Evolutionary conservation across 2,113 vertebrate species (phyloP).

Genomic region (Menura novaehollandiae): DNA sequence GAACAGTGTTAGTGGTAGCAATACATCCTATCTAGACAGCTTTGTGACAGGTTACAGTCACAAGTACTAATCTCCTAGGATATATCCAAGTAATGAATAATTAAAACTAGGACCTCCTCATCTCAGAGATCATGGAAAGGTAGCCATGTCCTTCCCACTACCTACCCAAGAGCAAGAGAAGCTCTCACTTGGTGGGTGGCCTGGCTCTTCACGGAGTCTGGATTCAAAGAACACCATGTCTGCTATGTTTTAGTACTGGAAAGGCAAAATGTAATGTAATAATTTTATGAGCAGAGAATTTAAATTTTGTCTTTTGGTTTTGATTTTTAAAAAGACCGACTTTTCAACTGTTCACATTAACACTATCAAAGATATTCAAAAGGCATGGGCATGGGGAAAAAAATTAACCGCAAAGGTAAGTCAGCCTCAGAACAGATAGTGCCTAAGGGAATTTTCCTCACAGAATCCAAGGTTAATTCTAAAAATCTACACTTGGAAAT

Average conservation of each 20-base stretch:
- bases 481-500: not conserved
- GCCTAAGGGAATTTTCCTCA: conserved; percentile 40
- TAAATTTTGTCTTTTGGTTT: not conserved
- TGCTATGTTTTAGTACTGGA: not conserved
- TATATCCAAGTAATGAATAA: conserved; percentile 67
- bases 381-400: not conserved
- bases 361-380: conserved; percentile 17
- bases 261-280: conserved; percentile 45
- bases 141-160: conserved; percentile 62
- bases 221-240: conserved; percentile 65
- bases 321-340: not conserved
- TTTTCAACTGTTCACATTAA: not conserved
- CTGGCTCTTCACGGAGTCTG: conserved; percentile 55
- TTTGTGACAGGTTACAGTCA: conserved; percentile 34
- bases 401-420: conserved; percentile 21
- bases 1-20: conserved; percentile 1
- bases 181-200: conserved; percentile 45
- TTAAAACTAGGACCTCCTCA: conserved; percentile 70
- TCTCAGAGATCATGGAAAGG: conserved; percentile 49
- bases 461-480: conserved; percentile 13
- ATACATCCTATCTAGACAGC: conserved; percentile 58
- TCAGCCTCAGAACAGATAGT: not conserved
- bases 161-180: conserved; percentile 52
- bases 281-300: not conserved
- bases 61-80: conserved; percentile 57